Percentiles rank a stretch among this genome's conserved stretches.
Evolutionary conservation across 2,888 invertebrate species (phyloP).

Genomic region (Arctia plantaginis): DNA sequence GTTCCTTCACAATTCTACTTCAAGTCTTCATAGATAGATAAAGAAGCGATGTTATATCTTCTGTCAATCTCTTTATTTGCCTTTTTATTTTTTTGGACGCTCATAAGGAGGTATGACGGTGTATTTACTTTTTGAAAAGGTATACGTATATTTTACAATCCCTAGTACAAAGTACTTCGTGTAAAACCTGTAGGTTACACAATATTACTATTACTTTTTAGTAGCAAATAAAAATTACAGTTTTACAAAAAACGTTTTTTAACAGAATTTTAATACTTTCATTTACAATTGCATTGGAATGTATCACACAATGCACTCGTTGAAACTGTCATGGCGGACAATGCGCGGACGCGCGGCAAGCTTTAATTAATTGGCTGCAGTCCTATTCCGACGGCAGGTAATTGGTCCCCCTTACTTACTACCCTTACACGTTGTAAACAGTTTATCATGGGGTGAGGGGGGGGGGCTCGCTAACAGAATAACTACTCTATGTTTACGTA

Average conservation of each 20-base stretch:
- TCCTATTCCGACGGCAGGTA: neutral
- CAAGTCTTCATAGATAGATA: too few relatives aligned
- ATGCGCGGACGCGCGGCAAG: neutral
- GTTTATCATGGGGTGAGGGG: neutral
- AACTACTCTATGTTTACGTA: neutral
- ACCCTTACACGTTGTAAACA: neutral
- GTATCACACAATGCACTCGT: neutral
- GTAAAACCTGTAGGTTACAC: neutral
- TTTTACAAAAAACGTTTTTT: neutral
- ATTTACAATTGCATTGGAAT: neutral
- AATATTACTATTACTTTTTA: neutral
- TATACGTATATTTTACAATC: neutral
- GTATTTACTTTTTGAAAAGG: too few relatives aligned
- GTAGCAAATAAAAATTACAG: neutral
- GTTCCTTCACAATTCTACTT: too few relatives aligned
- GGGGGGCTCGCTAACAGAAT: neutral
- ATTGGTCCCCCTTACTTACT: conserved; percentile 6
- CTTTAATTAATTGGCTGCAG: conserved; percentile 4
- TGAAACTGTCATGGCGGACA: neutral
- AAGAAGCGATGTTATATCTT: too few relatives aligned
- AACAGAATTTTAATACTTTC: neutral
- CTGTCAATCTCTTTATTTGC: too few relatives aligned
- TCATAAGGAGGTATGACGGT: too few relatives aligned
- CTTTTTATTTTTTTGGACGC: too few relatives aligned
- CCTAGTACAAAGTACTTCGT: neutral